Evolutionary conservation across 2,113 vertebrate species (phyloP), one percentile per base, ranked within the genome.

Genomic region (Dicaeum eximium): DNA sequence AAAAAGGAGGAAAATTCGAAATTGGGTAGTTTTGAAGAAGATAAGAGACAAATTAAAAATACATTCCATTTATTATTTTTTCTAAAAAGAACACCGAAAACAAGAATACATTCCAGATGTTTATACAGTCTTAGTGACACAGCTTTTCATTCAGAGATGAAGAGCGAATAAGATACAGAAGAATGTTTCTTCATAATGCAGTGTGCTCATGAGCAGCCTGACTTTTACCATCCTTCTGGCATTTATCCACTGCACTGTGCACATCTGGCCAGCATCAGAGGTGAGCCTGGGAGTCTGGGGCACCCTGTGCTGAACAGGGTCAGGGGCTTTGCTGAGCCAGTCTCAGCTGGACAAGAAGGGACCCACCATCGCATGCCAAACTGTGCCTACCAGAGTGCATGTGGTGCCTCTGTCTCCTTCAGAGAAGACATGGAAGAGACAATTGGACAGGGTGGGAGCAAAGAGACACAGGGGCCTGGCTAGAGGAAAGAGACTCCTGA

Each of bases 231-330:
- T 80, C 33, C 51, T 78, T 28, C 37, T 33, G n/a, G 25, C 12
- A 54, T 13, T 42, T 24, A 37, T 13, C 17, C 7, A 2, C 37
- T 83, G 35, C 37, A 20, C 23, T 31, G 27, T 3, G 2, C 53
- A 77, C 0, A 1, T 51, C 31, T n/a, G 44, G 53, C 47, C 50
- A 35, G 6, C 11, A 2, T 4, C 0, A 0, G 44, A 45, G 15
- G 3, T 31, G 62, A 28, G 19, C 37, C 28, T 5, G 1, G 40
- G 7, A 4, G 2, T 30, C 16, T 2, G 3, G 8, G 24, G 6
- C 11, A 75, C 27, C 24, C 56, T 45, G 22, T 27, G 28, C 47
- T 53, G 19, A 17, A 30, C 0, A 2, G 35, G 16, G 25, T 62
- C n/a, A 62, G 27, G 38, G 42, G 70, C 21, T 40, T 19, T 58